Percentiles rank a stretch among this genome's conserved stretches.
phyloP scores from a whole-genome alignment of 30 jellyfish, hydroid and myxozoan genomes.

The Aurelia aurita region DNA sequence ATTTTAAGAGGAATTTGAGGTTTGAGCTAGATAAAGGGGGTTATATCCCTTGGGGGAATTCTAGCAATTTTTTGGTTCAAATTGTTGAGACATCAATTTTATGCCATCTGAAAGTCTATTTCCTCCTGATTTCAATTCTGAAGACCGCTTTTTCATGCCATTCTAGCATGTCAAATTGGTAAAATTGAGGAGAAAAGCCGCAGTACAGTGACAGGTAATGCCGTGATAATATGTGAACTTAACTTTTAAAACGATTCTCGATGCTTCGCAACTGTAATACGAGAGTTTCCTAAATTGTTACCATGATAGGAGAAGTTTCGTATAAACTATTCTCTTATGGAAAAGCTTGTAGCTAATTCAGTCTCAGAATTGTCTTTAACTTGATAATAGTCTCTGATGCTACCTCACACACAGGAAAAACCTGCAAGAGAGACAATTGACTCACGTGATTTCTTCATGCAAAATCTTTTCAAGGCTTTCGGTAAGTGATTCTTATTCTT shows the following conservation, averaged over 20 bases:
- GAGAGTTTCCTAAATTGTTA: neutral
- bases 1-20: no score
- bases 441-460: slow-evolving; percentile 77
- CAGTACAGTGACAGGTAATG: no score
- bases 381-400: slow-evolving; percentile 22
- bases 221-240: no score
- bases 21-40: no score
- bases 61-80: neutral
- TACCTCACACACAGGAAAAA: neutral
- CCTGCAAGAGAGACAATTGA: slow-evolving; percentile 69
- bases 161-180: neutral
- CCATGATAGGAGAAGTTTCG: neutral
- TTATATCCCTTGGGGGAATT: no score
- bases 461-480: slow-evolving; percentile 66
- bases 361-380: slow-evolving; percentile 17
- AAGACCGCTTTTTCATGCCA: no score
- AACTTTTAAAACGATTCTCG: no score
- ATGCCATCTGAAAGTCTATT: no score
- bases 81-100: neutral
- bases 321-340: neutral
- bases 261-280: no score
- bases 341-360: neutral
- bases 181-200: neutral
- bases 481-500: slow-evolving; percentile 50
- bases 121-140: no score